Base-by-base conservation (phyloP, 2,888 invertebrate species). In the Apoda limacodes region DNA sequence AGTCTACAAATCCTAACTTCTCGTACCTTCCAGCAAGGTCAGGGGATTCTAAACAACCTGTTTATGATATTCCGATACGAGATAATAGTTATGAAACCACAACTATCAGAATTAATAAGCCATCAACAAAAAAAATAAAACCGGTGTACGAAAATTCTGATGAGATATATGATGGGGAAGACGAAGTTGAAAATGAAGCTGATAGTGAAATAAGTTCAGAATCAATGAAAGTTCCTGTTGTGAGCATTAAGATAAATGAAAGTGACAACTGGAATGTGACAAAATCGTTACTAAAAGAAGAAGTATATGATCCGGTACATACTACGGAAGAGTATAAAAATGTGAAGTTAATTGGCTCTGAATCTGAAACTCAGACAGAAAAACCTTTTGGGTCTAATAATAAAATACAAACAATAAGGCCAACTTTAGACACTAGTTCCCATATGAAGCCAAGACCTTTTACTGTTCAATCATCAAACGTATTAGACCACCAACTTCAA, bases 171-270 rank as follows among this genome's bases (percentile, higher is more conserved):
- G 78, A 75, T 23, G 76, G 80, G 1, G 65, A 70, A 53, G 78
- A 76, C 25, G 66, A 60, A 35, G 13, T 29, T 34, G 63, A 65
- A 25, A 53, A 32, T 30, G 43, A 48, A 28, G 43, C 43, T n/a
- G 72, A 76, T 27, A 72, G 74, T 32, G 76, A 78, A 61, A 53
- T 78, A 2, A 75, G 78, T 46, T 66, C 65, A 25, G 82, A 76
- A 48, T 81, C 81, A 2, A 70, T 74, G 61, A 81, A 76, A 55
- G 48, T 81, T 15, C 80, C 81, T 6, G 63, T 78, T 13, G 58
- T 82, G 2, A 71, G 67, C 40, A 46, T 69, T 19, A 71, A 76
- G n/a, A n/a, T n/a, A n/a, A 56, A 50, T 39, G 67, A 72, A 48
- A 35, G 45, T 22, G 46, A 57, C 30, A 42, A 40, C 20, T n/a